Base-by-base conservation (phyloP, 2,888 invertebrate species). In the Aquatica leii region DNA sequence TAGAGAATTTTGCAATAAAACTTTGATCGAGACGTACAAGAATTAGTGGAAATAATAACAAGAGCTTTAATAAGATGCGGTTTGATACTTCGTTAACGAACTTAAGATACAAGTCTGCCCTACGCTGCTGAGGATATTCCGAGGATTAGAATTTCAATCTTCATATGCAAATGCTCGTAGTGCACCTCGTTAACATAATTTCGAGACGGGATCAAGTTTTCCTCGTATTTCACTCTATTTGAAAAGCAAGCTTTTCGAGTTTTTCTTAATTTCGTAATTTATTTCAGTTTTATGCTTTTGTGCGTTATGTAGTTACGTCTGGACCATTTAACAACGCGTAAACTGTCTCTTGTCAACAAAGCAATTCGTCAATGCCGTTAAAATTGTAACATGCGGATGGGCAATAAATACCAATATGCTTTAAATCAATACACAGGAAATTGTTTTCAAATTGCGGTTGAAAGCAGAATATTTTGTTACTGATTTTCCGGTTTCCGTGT, bases 361-460 rank as follows among this genome's bases (percentile, higher is more conserved):
- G 14, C 56, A 57, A 62, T 62, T 20, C 51, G 62, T 62, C 62
- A 57, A 34, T 11, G 49, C 24, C 14, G 40, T 11, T 41, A 37
- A 21, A 41, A n/a, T n/a, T 24, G 9, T 37, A 49, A 43, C 43
- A 46, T 58, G 52, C 41, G 62, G 62, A 62, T 51, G 55, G 51
- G 51, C 56, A 62, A 62, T 62, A 62, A 62, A 62, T 62, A 62
- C 56, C 62, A 51, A 52, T 62, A 51, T 62, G 21, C 62, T 62
- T 18, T 49, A 31, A 62, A 62, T 62, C 62, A 62, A 62, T 62
- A 62, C 51, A 57, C 41, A 49, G 62, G 62, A 62, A 62, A 62
- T 62, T 62, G 62, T 56, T 62, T 62, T 57, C 51, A 56, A 56
- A 62, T 62, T 62, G 62, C 56, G 62, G 62, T 57, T 51, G 46